Percentiles rank a stretch among this genome's conserved stretches.
Evolutionary conservation across 2,113 vertebrate species (phyloP).

Genomic region (Bubo bubo): DNA sequence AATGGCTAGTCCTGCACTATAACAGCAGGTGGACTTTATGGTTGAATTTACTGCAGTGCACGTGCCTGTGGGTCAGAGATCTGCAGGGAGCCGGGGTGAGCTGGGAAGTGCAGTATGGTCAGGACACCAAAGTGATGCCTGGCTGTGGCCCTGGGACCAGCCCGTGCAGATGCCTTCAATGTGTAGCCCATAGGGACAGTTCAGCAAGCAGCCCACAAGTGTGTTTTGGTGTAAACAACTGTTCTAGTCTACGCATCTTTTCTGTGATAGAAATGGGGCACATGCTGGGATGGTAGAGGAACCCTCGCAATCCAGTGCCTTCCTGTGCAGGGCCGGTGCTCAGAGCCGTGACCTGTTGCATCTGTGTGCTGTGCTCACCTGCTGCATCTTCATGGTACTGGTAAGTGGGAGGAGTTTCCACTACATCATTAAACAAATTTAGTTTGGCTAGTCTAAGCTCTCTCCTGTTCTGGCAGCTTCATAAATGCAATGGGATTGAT

Average conservation of each 20-base stretch:
- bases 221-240: background rate
- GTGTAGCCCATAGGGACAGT: background rate
- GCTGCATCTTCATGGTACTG: background rate
- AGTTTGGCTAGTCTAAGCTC: background rate
- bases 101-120: background rate
- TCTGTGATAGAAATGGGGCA: background rate
- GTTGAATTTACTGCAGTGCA: background rate
- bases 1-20: background rate
- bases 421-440: background rate
- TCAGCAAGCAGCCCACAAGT: background rate
- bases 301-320: fast-evolving
- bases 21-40: background rate
- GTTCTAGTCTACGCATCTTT: background rate
- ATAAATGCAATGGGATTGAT: background rate
- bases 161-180: fast-evolving
- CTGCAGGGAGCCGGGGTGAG: background rate
- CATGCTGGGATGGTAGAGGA: background rate
- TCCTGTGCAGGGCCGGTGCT: background rate
- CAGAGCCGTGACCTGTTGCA: background rate
- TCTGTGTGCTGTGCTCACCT: background rate
- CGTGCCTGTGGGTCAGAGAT: fast-evolving
- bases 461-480: background rate
- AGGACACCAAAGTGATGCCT: background rate
- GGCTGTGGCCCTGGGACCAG: background rate
- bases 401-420: background rate